These are phyloP conservation scores for Eriocheir sinensis DNA, from an alignment of 1,140 invertebrate genomes.

Conservation along the genomic window DNA sequence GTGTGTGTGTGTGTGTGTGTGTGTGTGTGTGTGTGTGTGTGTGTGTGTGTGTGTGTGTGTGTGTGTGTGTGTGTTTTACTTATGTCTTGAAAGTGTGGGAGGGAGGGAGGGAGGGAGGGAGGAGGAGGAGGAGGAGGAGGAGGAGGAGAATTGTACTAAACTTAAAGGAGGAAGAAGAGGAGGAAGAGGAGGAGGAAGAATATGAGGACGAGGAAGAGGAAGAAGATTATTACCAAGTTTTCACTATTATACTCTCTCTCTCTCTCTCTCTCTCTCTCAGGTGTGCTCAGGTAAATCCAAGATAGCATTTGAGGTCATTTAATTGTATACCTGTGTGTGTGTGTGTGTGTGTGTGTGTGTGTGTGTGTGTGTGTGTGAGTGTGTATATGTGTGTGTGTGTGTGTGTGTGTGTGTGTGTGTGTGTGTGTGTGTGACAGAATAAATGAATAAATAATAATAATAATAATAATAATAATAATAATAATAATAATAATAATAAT, in stretches of 20 bases:
- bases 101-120: neutral
- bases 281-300: neutral
- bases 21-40: neutral
- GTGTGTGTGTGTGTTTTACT: neutral
- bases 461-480: neutral
- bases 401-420: neutral
- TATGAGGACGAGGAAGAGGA: conserved; percentile 38
- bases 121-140: neutral
- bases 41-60: neutral
- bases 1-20: neutral
- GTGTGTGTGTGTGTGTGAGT: conserved; percentile 37
- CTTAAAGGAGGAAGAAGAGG: neutral
- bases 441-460: neutral
- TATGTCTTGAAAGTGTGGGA: neutral
- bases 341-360: neutral
- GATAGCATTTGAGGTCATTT: neutral
- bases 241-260: neutral
- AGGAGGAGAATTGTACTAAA: neutral
- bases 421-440: neutral
- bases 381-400: conserved; percentile 29
- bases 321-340: neutral
- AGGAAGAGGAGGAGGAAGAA: neutral
- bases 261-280: neutral
- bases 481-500: neutral
- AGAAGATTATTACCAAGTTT: conserved; percentile 18